Base-by-base conservation (phyloP, 2,888 invertebrate species). In the Thyatira batis region DNA sequence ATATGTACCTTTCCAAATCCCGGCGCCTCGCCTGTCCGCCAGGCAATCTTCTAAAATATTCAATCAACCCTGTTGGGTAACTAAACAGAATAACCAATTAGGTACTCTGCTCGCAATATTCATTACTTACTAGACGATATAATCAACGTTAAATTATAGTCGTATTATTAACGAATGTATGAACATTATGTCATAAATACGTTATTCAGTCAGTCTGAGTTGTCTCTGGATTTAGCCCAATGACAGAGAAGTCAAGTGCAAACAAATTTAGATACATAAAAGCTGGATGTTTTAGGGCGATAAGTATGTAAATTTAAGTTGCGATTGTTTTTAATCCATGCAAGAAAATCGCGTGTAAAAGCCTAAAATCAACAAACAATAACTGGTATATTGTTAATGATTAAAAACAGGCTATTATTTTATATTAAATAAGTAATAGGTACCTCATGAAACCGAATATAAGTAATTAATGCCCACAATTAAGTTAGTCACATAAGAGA, bases 1-100 rank as follows among this genome's bases (percentile, higher is more conserved):
- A 82, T 85, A 85, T 82, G 77, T 77, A 80, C 65, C 65, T 71
- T 62, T 65, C 63, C 63, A 72, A 77, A 78, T 77, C 75, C 78
- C 66, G 58, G 67, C 62, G 73, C 65, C 70, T 70, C 62, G 73
- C 65, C 70, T 70, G 75, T 65, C 76, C 75, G 71, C 63, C 65
- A 71, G 71, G 73, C 67, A 69, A 74, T 79, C 80, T 78, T 76
- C 69, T 86, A 70, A 84, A 85, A 85, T 85, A 87, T 87, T 84
- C 78, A 85, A 77, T 75, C 68, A 70, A 55, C 74, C 71, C 70
- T 72, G 69, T 69, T 73, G 74, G 75, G 75, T 70, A 76, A 78
- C 78, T 80, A 84, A 86, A 83, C 81, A 80, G 85, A 84, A 84
- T 85, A 82, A 80, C 71, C 80, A 84, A 84, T 84, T 81, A 80